Evolutionary conservation across 1,140 invertebrate genomes (phyloP).

Genomic region (Neotoxoptera formosana): DNA sequence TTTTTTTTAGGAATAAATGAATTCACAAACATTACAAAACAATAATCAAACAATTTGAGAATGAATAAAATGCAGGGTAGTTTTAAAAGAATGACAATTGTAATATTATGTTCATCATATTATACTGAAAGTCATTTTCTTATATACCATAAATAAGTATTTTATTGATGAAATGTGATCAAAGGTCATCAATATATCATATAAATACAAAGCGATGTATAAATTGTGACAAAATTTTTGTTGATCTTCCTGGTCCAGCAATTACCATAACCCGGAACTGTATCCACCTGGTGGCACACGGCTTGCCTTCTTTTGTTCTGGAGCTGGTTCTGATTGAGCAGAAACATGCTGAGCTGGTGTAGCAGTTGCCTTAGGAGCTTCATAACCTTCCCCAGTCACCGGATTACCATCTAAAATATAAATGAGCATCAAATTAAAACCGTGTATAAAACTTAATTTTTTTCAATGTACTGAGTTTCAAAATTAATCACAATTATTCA

Average conservation of each 20-base stretch:
- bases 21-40: constrained; percentile 54
- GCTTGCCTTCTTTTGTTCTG: constrained; percentile 61
- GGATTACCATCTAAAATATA: constrained; percentile 59
- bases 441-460: neutral
- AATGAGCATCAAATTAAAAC: neutral
- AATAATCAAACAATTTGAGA: constrained; percentile 40
- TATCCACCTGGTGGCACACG: constrained; percentile 69
- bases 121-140: neutral
- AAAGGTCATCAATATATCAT: constrained; percentile 49
- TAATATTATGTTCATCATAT: neutral
- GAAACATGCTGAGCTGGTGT: constrained; percentile 49
- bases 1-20: constrained; percentile 49
- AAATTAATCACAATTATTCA: constrained; percentile 27
- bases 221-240: constrained; percentile 27
- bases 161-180: constrained; percentile 41
- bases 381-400: constrained; percentile 59
- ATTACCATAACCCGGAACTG: constrained; percentile 69
- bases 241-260: neutral
- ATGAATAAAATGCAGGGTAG: constrained; percentile 27
- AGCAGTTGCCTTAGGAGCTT: constrained; percentile 43
- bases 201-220: constrained; percentile 49
- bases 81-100: constrained; percentile 33
- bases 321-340: constrained; percentile 49
- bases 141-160: constrained; percentile 38
- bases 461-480: neutral